Evolutionary conservation across 2,113 vertebrate species (phyloP), one percentile per base, ranked within the genome.

Genomic region (Cheilinus undulatus): DNA sequence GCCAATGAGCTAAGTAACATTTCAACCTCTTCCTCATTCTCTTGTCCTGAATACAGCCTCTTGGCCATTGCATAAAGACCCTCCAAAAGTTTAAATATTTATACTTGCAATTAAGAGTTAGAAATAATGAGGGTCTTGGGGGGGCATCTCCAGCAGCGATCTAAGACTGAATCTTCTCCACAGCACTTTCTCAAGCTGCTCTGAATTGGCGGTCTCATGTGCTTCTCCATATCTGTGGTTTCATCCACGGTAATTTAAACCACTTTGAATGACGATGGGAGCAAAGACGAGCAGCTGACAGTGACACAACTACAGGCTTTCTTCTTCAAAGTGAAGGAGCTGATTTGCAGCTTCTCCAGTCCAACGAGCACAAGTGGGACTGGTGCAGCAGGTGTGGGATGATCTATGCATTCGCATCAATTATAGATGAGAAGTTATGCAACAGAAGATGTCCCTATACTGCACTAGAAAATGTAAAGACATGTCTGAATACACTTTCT

Each of bases 391-490:
- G 74, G 76, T 88, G 80, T 78, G 73, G 71, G 48, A 67, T 76
- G 64, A 83, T 87, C 80, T 77, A 78, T 88, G 84, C 71, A 45
- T 85, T 74, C 43, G 43, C 26, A 51, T 90, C 38, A 86, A 88
- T 89, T 69, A 86, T 90, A 28, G 28, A 89, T 83, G 73, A 28
- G 64, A 86, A 88, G 78, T 91, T 90, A 84, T 38, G 65, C 88
- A 92, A 90, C 84, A 72, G 50, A 69, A 57, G 59, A 65, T 58
- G 67, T 46, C 53, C 48, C 59, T 52, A n/a, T n/a, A 56, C 66
- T 75, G 32, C 80, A 45, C 52, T 40, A 13, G 22, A 69, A 48
- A 52, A 42, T 27, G 22, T 56, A 67, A 57, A 63, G 73, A 73
- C 57, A 49, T 5, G 23, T 27, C 24, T 52, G 73, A 82, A 79